Base-by-base conservation (phyloP, 2,888 invertebrate species). In the Diadegma fenestrale region DNA sequence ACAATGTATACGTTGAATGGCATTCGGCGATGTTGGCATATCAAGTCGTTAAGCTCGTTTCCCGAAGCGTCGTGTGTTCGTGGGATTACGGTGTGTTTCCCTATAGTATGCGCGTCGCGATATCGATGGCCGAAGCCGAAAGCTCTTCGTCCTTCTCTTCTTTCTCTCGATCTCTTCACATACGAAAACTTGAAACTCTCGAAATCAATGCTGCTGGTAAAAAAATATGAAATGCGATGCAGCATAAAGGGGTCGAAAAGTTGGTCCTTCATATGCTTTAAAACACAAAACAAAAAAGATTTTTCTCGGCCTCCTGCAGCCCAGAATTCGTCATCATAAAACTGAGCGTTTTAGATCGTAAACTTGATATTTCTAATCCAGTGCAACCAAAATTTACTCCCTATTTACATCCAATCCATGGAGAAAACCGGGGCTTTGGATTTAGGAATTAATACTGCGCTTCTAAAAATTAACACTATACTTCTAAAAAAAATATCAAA, bases 81-180 rank as follows among this genome's bases (percentile, higher is more conserved):
- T 12, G 63, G 84, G 80, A 88, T 88, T 87, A 88, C 71, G 66
- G 81, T 51, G 81, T 51, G 75, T 48, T 75, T 48, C 33, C 81
- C 79, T 75, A n/a, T n/a, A 80, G 82, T 85, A 84, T 82, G 84
- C 84, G 82, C 80, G 51, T 54, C 37, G 54, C 37, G 80, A 64
- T 84, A 84, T 80, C 51, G 75, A 76, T 54, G 69, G 19, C 54
- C 43, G 69, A 41, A 63, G 48, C 33, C 41, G 14, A 30, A 63
- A 69, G 30, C 64, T 48, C 30, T 19, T 64, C 37, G 14, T 51
- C 3, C 5, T 10, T 12, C 54, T 22, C 26, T 26, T 19, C 26
- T 3, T 14, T 43, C 37, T 48, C 64, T n/a, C 41, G 19, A 19
- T 66, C 45, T 66, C 61, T 75, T 75, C 22, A 17, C 63, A 72